Percentiles rank a stretch among this genome's conserved stretches.
Evolutionary conservation across 2,113 vertebrate species (phyloP).

Genomic region (Aptenodytes forsteri): DNA sequence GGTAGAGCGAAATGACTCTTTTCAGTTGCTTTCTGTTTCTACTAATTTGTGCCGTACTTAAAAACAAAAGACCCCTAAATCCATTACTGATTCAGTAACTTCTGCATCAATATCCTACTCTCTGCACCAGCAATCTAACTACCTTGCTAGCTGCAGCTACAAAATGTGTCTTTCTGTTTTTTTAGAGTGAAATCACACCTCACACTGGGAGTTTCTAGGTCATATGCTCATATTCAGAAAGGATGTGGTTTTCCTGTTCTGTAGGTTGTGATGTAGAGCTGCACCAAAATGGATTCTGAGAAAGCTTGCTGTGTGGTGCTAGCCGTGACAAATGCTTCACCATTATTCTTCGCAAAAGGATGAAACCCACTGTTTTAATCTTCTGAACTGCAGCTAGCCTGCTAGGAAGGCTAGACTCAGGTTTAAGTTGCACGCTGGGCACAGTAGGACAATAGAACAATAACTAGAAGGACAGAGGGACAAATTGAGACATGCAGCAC

Average conservation of each 20-base stretch:
- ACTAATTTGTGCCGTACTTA: not conserved
- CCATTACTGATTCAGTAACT: not conserved
- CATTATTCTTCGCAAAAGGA: not conserved
- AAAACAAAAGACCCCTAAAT: not conserved
- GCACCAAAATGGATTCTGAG: not conserved
- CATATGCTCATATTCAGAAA: not conserved
- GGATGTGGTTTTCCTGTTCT: conserved; percentile 71
- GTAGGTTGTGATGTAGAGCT: not conserved
- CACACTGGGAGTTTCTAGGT: not conserved
- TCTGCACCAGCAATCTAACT: not conserved
- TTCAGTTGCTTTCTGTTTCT: not conserved
- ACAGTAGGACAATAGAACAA: not conserved
- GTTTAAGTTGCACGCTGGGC: not conserved
- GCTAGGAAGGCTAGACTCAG: not conserved
- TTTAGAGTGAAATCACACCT: not conserved
- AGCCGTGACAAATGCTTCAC: not conserved
- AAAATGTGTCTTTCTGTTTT: not conserved
- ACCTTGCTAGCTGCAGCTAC: not conserved
- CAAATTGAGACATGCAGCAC: not conserved
- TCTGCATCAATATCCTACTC: not conserved
- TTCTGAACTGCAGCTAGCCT: not conserved
- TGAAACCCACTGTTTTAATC: not conserved
- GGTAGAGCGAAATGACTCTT: not conserved
- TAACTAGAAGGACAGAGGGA: not conserved
- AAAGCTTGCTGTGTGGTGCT: not conserved